A percentile compares a stretch with the other conserved stretches of the same genome.
Conservation (phyloP, 2,797 vertebrate genomes). For the Myotis planiceps region DNA sequence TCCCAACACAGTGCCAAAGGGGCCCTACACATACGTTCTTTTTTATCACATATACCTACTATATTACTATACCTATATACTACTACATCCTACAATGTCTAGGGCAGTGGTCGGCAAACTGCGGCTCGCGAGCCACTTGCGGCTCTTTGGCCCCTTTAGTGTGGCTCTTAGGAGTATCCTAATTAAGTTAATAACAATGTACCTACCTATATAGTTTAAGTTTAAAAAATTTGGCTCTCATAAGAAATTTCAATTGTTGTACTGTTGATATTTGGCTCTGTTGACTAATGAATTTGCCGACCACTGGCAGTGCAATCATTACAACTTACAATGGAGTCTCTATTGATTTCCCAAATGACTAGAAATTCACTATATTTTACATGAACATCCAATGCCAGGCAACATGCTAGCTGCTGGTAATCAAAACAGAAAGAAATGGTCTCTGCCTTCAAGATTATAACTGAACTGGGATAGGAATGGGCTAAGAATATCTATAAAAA, state of each 20-base stretch:
- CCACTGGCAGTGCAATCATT: not conserved
- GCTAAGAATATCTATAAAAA: not conserved
- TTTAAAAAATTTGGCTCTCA: no score
- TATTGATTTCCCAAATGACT: not conserved
- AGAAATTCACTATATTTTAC: not conserved
- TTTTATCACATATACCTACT: not conserved
- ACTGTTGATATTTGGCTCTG: no score
- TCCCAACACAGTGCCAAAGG: not conserved
- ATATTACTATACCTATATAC: not conserved
- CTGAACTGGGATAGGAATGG: not conserved
- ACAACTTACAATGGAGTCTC: not conserved
- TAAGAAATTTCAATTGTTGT: no score
- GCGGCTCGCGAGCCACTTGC: no score
- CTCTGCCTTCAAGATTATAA: not conserved
- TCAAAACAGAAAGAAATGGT: not conserved
- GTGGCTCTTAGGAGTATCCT: no score
- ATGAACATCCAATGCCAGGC: not conserved
- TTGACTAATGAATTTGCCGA: no score
- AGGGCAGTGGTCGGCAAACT: no score
- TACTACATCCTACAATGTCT: not conserved
- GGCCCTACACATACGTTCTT: not conserved
- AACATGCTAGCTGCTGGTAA: not conserved
- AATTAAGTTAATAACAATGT: no score
- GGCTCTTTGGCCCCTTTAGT: no score
- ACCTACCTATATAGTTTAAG: no score